A percentile compares a stretch with the other conserved stretches of the same genome.
These are phyloP conservation scores for Caenorhabditis auriculariae DNA, from an alignment of 2,888 invertebrate genomes.

Conservation along the genomic window DNA sequence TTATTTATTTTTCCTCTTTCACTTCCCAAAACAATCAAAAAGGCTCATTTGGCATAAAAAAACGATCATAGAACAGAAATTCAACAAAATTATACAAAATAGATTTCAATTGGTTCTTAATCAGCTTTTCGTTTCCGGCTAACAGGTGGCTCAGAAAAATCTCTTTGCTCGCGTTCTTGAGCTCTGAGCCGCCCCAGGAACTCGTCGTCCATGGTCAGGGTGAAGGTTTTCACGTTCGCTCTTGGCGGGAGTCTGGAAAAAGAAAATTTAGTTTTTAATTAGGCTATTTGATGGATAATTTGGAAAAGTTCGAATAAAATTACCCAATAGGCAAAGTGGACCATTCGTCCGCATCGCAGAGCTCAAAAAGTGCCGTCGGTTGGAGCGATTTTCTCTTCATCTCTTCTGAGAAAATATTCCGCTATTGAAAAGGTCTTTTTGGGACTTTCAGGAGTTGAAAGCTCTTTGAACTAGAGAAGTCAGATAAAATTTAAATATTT, in stretches of 20 bases:
- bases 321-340: conserved; percentile 23
- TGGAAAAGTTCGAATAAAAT: not conserved
- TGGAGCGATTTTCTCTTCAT: too few species aligned
- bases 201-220: conserved; percentile 18
- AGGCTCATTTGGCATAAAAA: too few species aligned
- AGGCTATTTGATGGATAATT: not conserved
- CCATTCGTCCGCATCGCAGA: conserved; percentile 19
- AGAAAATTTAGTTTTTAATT: not conserved
- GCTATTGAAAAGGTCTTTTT: not conserved
- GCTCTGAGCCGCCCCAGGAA: too few species aligned
- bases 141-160: too few species aligned
- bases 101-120: too few species aligned
- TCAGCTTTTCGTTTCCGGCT: too few species aligned
- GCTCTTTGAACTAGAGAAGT: not conserved
- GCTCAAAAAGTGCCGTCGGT: too few species aligned
- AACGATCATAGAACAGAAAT: too few species aligned
- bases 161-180: too few species aligned
- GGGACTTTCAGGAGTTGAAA: not conserved
- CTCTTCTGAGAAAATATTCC: not conserved
- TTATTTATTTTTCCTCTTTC: too few species aligned
- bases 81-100: too few species aligned
- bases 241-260: conserved; percentile 32
- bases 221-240: conserved; percentile 25
- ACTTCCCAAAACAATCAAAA: too few species aligned
- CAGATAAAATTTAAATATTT: not conserved